Conservation (phyloP, 2,888 invertebrate genomes). For the Heliconius ethilla region DNA sequence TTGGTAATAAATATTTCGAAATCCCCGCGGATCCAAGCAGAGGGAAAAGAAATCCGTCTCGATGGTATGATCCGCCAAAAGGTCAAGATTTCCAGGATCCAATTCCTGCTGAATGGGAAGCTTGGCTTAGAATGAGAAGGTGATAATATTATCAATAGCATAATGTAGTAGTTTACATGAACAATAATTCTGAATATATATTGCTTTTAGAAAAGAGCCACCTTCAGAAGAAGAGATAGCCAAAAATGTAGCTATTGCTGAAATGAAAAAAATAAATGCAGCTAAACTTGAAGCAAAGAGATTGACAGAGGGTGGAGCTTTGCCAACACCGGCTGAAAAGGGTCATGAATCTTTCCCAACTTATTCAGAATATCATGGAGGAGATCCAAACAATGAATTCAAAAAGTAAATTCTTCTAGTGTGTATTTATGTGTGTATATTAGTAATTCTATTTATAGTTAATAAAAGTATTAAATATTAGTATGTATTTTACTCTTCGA, state of each 20-base stretch:
- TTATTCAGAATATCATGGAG: slow-evolving; percentile 84
- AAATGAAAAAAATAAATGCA: slow-evolving; percentile 89
- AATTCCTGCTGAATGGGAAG: slow-evolving; percentile 93
- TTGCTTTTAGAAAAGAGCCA: slow-evolving; percentile 76
- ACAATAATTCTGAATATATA: slow-evolving; percentile 10
- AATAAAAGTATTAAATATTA: slow-evolving; percentile 1
- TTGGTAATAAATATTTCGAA: slow-evolving; percentile 92
- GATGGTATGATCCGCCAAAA: slow-evolving; percentile 88
- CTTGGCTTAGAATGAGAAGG: slow-evolving; percentile 89
- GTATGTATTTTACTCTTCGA: background rate
- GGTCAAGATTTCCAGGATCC: slow-evolving; percentile 86
- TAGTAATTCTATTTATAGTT: slow-evolving; percentile 10
- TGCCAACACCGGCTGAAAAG: slow-evolving; percentile 58
- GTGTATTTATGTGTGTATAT: no score
- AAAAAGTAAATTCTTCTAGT: slow-evolving; percentile 41
- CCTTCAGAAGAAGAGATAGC: slow-evolving; percentile 88
- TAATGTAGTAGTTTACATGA: background rate
- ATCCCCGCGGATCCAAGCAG: slow-evolving; percentile 85
- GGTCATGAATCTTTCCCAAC: slow-evolving; percentile 77
- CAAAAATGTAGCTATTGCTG: slow-evolving; percentile 86
- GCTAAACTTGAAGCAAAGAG: slow-evolving; percentile 84
- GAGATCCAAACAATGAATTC: slow-evolving; percentile 57
- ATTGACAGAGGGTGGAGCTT: slow-evolving; percentile 71
- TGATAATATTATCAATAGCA: slow-evolving; percentile 47
- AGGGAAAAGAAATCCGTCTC: slow-evolving; percentile 84